Evolutionary conservation across 2,113 vertebrate species (phyloP).

Genomic region (Cynopterus brachyotis): DNA sequence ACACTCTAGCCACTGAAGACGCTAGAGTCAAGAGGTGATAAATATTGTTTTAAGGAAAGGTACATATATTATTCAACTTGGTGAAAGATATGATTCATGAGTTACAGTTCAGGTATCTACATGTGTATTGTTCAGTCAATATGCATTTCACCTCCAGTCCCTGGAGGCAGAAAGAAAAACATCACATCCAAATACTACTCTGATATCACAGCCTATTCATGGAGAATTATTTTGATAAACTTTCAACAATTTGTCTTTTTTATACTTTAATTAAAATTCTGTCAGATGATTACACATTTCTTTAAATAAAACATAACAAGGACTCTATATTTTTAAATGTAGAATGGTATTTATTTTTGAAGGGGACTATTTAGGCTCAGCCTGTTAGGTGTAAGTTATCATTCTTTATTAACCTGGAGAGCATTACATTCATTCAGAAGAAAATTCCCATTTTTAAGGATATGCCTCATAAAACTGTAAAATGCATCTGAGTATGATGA

Average conservation of each 20-base stretch:
- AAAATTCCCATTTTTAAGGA: not conserved
- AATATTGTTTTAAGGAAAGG: not conserved
- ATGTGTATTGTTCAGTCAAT: not conserved
- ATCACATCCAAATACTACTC: not conserved
- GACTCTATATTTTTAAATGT: not conserved
- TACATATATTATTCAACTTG: not conserved
- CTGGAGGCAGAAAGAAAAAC: not conserved
- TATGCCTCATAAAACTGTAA: not conserved
- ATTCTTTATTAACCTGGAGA: not conserved
- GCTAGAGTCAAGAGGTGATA: not conserved
- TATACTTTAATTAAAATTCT: not conserved
- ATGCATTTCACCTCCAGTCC: not conserved
- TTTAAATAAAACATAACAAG: not conserved
- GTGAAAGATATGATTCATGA: not conserved
- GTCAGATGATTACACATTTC: not conserved
- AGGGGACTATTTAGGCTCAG: not conserved
- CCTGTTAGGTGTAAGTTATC: not conserved
- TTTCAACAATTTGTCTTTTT: not conserved
- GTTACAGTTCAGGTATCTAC: not conserved
- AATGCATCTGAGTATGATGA: not conserved
- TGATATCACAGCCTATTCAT: not conserved
- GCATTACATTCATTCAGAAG: not conserved
- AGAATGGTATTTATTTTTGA: not conserved
- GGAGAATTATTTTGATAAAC: not conserved
- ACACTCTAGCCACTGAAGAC: not conserved